These are phyloP conservation scores for Dendroctonus ponderosae DNA, from an alignment of 1,140 invertebrate species.

Conservation along the genomic window DNA sequence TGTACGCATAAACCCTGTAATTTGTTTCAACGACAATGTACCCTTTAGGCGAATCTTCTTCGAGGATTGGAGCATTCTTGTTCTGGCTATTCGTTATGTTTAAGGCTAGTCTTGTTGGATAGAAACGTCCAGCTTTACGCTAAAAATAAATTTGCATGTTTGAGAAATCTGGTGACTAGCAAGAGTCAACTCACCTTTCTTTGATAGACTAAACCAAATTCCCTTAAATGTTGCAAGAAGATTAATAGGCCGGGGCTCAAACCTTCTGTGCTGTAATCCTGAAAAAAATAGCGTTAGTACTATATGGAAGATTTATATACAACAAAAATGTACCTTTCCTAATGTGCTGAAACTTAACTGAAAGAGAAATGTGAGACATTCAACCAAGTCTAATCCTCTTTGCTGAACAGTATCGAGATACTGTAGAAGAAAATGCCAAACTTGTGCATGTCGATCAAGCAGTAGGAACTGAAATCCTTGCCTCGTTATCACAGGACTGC, in stretches of 20 bases:
- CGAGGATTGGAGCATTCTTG: constrained; percentile 54
- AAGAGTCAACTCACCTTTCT: constrained; percentile 66
- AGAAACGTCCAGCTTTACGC: constrained; percentile 88
- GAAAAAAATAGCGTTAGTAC: constrained; percentile 41
- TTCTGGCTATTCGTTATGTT: constrained; percentile 77
- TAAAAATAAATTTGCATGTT: constrained; percentile 46
- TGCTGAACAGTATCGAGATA: constrained; percentile 90
- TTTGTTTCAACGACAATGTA: constrained; percentile 97
- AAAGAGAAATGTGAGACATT: constrained; percentile 92
- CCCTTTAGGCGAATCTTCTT: constrained; percentile 61
- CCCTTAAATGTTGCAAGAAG: constrained; percentile 93
- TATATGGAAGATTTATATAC: constrained; percentile 16
- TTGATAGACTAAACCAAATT: constrained; percentile 97
- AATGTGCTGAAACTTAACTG: constrained; percentile 94
- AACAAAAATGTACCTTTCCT: constrained; percentile 68
- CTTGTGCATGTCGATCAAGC: constrained; percentile 86
- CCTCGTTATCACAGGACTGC: constrained; percentile 82
- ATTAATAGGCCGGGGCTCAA: constrained; percentile 84
- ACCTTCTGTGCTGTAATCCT: constrained; percentile 95
- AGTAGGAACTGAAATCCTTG: constrained; percentile 95
- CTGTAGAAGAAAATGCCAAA: constrained; percentile 97
- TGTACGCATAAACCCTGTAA: constrained; percentile 95
- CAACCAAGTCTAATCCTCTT: constrained; percentile 79
- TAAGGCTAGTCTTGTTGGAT: constrained; percentile 89
- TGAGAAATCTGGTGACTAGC: not conserved